Evolutionary conservation across 2,113 vertebrate genomes (phyloP).

Genomic region (Bos javanicus): DNA sequence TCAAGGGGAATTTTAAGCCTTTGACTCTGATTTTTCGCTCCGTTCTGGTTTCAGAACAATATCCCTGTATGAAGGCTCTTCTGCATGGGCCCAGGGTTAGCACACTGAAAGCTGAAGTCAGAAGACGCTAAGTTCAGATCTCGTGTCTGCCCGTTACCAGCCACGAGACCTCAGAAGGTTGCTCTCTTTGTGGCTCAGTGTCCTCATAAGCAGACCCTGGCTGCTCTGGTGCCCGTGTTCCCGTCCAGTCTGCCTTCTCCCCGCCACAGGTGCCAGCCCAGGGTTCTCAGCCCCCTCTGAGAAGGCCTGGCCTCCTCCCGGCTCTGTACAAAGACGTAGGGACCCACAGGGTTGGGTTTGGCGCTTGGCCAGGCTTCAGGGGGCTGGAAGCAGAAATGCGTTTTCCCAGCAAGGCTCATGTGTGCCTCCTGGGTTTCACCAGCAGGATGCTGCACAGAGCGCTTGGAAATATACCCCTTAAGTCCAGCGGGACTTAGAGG

Average conservation of each 20-base stretch:
- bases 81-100: accelerated
- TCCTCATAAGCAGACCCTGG: background rate
- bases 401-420: background rate
- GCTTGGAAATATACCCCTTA: background rate
- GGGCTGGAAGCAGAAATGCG: background rate
- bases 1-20: background rate
- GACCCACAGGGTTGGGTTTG: accelerated
- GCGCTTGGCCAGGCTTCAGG: background rate
- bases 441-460: background rate
- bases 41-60: background rate
- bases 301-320: too few species aligned
- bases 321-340: background rate
- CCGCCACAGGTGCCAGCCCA: background rate
- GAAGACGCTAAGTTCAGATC: background rate
- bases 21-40: background rate
- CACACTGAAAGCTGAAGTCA: background rate
- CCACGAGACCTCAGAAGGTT: background rate
- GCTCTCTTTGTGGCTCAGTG: background rate
- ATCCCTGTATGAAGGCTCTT: background rate
- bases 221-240: too few species aligned
- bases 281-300: background rate
- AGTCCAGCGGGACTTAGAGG: too few species aligned
- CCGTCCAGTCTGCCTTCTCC: background rate
- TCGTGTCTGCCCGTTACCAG: background rate
- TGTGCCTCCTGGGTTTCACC: background rate